A percentile compares a stretch with the other conserved stretches of the same genome.
Evolutionary conservation across 1,140 invertebrate species (phyloP).

Genomic region (Laupala kohalensis): DNA sequence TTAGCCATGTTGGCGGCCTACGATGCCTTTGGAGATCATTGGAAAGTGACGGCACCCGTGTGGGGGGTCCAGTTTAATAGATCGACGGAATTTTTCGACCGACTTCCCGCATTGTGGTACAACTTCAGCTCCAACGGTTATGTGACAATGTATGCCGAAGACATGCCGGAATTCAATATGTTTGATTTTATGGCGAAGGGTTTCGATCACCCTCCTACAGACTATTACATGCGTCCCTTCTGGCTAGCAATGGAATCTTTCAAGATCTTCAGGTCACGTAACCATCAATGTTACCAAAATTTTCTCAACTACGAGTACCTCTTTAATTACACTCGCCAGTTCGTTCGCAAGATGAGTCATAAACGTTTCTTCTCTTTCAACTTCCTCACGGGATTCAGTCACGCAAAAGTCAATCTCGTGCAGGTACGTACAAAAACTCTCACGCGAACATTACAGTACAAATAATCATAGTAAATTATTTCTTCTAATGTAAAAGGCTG

Average conservation of each 20-base stretch:
- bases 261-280: slow-evolving; percentile 19
- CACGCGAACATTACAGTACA: no score
- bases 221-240: slow-evolving; percentile 32
- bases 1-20: slow-evolving; percentile 27
- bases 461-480: no score
- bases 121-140: slow-evolving; percentile 25
- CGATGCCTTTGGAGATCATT: neutral
- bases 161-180: slow-evolving; percentile 26
- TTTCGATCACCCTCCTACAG: slow-evolving; percentile 29
- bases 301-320: slow-evolving; percentile 34
- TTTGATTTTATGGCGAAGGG: slow-evolving; percentile 31
- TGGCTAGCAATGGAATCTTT: slow-evolving; percentile 23
- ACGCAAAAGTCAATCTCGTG: slow-evolving; percentile 34
- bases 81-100: no score
- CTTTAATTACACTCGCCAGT: slow-evolving; percentile 38
- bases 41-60: slow-evolving; percentile 9
- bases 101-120: slow-evolving; percentile 29
- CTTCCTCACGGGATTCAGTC: slow-evolving; percentile 37
- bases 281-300: slow-evolving; percentile 33
- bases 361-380: slow-evolving; percentile 36
- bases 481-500: no score
- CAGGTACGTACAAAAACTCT: no score
- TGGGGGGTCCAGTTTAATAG: no score
- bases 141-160: slow-evolving; percentile 30
- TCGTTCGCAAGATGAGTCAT: slow-evolving; percentile 30